These are phyloP conservation scores for Scaptomyza flava DNA, from an alignment of 2,888 invertebrate genomes.

Conservation along the genomic window DNA sequence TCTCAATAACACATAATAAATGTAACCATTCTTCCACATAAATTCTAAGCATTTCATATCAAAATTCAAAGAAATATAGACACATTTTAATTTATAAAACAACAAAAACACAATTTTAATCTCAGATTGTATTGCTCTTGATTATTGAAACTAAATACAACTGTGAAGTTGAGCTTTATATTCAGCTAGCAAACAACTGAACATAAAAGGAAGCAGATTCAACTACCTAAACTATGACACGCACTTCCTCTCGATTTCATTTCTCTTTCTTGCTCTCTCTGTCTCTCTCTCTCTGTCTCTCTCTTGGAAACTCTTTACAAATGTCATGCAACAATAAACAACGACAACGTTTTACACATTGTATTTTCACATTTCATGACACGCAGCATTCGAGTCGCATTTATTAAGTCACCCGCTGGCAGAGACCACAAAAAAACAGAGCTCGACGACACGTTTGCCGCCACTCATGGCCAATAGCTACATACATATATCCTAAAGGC, in stretches of 20 bases:
- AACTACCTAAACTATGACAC: constrained; percentile 6
- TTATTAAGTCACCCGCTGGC: constrained; percentile 46
- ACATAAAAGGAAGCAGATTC: constrained; percentile 21
- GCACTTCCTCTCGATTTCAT: background rate
- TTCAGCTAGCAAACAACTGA: constrained; percentile 29
- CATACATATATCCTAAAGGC: constrained; percentile 10
- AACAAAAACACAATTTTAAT: constrained; percentile 2
- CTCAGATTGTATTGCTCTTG: constrained; percentile 10
- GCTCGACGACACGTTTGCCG: constrained; percentile 29
- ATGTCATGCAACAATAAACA: constrained; percentile 68
- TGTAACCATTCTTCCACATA: too few relatives aligned
- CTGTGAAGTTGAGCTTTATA: constrained; percentile 19
- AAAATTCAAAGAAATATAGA: background rate
- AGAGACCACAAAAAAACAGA: constrained; percentile 32
- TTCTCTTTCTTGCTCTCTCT: background rate
- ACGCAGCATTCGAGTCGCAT: constrained; percentile 48
- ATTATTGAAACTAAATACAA: constrained; percentile 29
- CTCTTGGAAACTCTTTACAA: constrained; percentile 34
- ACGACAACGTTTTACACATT: constrained; percentile 64
- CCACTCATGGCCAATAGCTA: constrained; percentile 13
- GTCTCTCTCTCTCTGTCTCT: background rate
- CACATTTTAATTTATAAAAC: background rate
- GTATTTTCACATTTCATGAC: constrained; percentile 66
- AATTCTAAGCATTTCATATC: background rate
- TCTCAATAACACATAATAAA: too few relatives aligned